Percentiles rank a stretch among this genome's conserved stretches.
Conservation (phyloP, 37 sponge, comb jelly and placozoan species). For the Diacarnus erythraeanus region DNA sequence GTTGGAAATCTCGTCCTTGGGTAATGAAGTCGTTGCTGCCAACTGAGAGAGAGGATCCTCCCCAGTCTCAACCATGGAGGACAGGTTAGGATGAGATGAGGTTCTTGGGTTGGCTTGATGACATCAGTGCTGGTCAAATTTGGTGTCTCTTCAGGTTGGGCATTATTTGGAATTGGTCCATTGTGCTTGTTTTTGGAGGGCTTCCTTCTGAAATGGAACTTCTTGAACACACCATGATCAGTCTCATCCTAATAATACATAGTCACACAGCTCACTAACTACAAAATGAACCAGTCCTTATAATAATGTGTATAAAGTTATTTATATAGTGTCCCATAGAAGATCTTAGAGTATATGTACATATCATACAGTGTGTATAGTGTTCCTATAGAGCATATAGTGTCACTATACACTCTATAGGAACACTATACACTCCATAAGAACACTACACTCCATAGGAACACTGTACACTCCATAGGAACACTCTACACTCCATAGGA, state of each 20-base stretch:
- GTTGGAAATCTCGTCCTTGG: not conserved
- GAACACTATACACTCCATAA: too few species aligned
- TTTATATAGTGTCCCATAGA: too few species aligned
- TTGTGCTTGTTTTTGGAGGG: slow-evolving; percentile 2
- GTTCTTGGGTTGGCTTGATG: not conserved
- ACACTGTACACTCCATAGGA: too few species aligned
- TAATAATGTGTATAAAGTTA: too few species aligned
- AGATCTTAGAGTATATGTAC: too few species aligned
- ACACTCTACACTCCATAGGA: too few species aligned
- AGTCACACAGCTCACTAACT: too few species aligned
- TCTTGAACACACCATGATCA: slow-evolving; percentile 29
- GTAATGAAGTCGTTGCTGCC: not conserved
- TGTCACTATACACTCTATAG: too few species aligned
- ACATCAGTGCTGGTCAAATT: slow-evolving; percentile 21
- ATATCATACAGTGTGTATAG: too few species aligned
- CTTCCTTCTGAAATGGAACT: not conserved
- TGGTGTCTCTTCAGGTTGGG: not conserved
- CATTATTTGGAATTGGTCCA: slow-evolving; percentile 1
- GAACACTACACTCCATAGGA: too few species aligned
- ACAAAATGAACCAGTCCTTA: too few species aligned
- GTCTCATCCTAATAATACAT: slow-evolving; percentile 31
- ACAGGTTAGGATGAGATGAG: not conserved
- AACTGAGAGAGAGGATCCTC: slow-evolving; percentile 45
- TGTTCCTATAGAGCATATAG: too few species aligned
- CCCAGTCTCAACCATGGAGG: slow-evolving; percentile 12